Conservation (phyloP, 2,113 vertebrate genomes). For the Passer domesticus region DNA sequence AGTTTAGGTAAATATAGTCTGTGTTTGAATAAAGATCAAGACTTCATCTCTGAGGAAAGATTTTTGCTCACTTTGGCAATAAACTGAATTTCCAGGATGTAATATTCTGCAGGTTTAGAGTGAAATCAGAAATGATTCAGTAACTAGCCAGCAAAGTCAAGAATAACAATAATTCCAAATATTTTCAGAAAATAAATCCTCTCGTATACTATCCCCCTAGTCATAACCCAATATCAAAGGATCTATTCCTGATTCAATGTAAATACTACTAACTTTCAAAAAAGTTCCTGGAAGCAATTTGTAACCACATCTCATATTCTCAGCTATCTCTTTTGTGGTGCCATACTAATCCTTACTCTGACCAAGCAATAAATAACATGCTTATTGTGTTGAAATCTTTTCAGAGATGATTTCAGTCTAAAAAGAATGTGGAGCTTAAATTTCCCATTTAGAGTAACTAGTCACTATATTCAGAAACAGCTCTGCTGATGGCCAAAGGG, state of each 20-base stretch:
- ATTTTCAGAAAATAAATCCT: background rate
- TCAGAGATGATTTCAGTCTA: constrained; percentile 6
- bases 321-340: background rate
- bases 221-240: background rate
- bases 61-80: background rate
- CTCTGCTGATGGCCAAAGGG: background rate
- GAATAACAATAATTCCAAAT: background rate
- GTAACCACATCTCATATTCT: background rate
- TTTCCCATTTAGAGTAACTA: background rate
- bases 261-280: constrained; percentile 1
- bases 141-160: background rate
- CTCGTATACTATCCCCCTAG: background rate
- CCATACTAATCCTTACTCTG: constrained; percentile 30
- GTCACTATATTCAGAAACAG: background rate
- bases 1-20: background rate
- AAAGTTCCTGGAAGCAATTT: background rate
- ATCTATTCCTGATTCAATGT: background rate
- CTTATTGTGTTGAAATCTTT: constrained; percentile 11
- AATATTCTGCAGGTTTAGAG: background rate
- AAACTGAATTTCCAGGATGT: background rate
- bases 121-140: background rate
- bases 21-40: background rate
- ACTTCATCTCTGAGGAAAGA: background rate
- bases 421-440: constrained; percentile 13
- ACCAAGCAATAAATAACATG: background rate